phyloP scores from a whole-genome alignment of 2,888 invertebrate species.

The Colostygia pectinataria region DNA sequence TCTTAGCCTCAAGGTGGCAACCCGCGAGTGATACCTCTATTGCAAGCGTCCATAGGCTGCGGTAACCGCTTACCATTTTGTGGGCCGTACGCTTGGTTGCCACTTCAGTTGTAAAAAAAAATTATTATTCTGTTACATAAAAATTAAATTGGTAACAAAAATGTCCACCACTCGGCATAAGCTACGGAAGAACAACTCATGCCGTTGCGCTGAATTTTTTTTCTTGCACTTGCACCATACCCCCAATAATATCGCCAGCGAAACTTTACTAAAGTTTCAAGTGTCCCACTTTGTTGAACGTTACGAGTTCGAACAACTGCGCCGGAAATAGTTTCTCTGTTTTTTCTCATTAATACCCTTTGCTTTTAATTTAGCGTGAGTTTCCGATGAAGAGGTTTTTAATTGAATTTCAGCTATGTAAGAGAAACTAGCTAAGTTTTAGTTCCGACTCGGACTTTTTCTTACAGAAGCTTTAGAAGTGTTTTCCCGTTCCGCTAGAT shows the following conservation, averaged over 20 bases:
- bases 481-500: no score
- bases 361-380: constrained; percentile 18
- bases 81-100: no score
- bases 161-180: no score
- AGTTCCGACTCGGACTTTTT: not conserved
- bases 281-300: constrained; percentile 39
- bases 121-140: no score
- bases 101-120: no score
- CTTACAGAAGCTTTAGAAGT: not conserved
- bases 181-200: no score
- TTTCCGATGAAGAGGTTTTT: constrained; percentile 2
- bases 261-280: constrained; percentile 35
- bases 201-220: no score
- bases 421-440: not conserved
- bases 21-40: no score
- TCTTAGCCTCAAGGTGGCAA: no score
- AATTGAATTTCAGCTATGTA: not conserved
- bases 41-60: no score
- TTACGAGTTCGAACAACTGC: constrained; percentile 24
- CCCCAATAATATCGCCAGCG: constrained; percentile 30
- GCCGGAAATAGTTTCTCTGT: constrained; percentile 12
- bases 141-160: no score
- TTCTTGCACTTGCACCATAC: constrained; percentile 9
- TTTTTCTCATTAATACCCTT: constrained; percentile 25
- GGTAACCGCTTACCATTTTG: no score